Percentiles rank a stretch among this genome's conserved stretches.
phyloP scores from a whole-genome alignment of 1,140 invertebrate species.

The Saxidomus purpurata region DNA sequence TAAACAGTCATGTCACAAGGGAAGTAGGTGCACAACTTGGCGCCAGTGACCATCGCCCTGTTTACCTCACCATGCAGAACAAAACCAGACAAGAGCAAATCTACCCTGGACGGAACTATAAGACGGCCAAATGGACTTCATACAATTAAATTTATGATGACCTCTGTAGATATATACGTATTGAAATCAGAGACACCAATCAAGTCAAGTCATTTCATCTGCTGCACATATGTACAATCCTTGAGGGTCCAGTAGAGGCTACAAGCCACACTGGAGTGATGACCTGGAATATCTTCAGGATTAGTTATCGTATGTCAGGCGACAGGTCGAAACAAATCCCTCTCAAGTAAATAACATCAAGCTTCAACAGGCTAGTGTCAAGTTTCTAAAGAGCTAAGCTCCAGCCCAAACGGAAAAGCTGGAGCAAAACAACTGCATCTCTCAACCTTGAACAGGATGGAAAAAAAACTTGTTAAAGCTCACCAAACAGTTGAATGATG shows the following conservation, averaged over 20 bases:
- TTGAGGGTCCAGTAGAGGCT: conserved; percentile 15
- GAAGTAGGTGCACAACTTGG: conserved; percentile 34
- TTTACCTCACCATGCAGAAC: no score
- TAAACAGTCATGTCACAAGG: no score
- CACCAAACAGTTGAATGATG: not conserved
- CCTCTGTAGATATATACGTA: not conserved
- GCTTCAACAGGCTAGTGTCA: no score
- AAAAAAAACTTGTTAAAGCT: not conserved
- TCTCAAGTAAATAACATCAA: not conserved
- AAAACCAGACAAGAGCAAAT: conserved; percentile 12
- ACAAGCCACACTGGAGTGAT: no score
- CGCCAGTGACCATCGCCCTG: conserved; percentile 58
- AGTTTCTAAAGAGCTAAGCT: not conserved
- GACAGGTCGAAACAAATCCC: conserved; percentile 35
- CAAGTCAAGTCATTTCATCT: conserved; percentile 24
- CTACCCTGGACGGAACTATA: no score
- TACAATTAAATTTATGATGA: not conserved
- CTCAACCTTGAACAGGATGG: not conserved
- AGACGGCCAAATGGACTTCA: no score
- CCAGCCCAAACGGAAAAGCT: not conserved
- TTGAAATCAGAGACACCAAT: not conserved
- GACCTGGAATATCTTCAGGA: conserved; percentile 36
- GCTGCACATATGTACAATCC: conserved; percentile 53
- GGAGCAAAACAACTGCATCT: not conserved
- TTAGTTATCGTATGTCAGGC: conserved; percentile 48